Conservation (phyloP, 1,140 invertebrate species). For the Brachionus rotundiformis region DNA sequence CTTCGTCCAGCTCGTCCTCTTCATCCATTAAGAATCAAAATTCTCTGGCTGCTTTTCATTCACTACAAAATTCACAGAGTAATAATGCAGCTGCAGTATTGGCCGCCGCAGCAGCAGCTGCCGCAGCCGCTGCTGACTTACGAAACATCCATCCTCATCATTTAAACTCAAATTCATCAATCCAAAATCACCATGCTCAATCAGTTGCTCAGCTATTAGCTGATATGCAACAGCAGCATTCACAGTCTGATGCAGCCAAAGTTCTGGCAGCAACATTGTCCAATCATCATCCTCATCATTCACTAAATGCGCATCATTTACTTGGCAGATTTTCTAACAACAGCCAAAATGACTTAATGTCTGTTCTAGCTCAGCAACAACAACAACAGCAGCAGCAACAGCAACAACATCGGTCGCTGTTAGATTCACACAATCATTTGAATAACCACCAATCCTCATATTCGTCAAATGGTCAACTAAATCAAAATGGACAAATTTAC, state of each 20-base stretch:
- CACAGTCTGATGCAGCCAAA: constrained; percentile 24
- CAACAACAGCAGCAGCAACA: constrained; percentile 38
- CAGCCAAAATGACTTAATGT: constrained; percentile 17
- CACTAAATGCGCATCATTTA: constrained; percentile 31
- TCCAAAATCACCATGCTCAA: constrained; percentile 45
- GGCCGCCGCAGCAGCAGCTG: constrained; percentile 34
- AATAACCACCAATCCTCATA: constrained; percentile 30
- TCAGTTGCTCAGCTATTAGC: constrained; percentile 35
- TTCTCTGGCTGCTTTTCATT: neutral
- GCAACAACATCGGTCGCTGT: constrained; percentile 1
- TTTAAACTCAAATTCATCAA: neutral
- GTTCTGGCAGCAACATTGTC: constrained; percentile 6
- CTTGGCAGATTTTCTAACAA: constrained; percentile 24
- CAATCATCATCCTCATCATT: constrained; percentile 3
- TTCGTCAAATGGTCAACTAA: constrained; percentile 1
- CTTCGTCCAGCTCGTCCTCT: constrained; percentile 33
- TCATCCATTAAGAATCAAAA: constrained; percentile 42
- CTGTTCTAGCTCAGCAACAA: constrained; percentile 29
- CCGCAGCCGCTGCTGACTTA: constrained; percentile 43
- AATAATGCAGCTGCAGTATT: constrained; percentile 41
- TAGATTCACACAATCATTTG: constrained; percentile 5
- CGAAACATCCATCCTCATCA: constrained; percentile 22
- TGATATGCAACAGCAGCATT: constrained; percentile 48
- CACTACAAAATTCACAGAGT: neutral
- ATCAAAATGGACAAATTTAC: constrained; percentile 35